A percentile compares a stretch with the other conserved stretches of the same genome.
Evolutionary conservation across 2,113 vertebrate genomes (phyloP).

Genomic region (Myotis davidii): DNA sequence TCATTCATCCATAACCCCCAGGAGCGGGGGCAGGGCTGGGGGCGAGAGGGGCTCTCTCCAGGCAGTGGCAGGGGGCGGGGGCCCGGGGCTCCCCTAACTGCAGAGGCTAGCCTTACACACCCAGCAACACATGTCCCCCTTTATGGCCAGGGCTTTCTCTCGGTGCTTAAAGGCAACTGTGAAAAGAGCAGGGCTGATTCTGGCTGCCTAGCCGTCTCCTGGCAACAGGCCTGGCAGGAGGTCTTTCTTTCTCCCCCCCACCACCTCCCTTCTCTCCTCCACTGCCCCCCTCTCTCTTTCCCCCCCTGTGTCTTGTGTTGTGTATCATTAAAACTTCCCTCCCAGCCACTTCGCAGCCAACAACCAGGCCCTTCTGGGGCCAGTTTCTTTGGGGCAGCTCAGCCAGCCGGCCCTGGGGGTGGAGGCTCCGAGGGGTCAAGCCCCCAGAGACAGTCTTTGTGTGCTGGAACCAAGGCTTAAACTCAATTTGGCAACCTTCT

Average conservation of each 20-base stretch:
- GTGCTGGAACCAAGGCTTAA: slow-evolving; percentile 60
- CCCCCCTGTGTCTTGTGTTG: slow-evolving; percentile 87
- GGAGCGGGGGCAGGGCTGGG: slow-evolving; percentile 44
- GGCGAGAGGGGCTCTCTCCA: slow-evolving; percentile 31
- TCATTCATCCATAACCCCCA: slow-evolving; percentile 53
- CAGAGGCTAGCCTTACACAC: slow-evolving; percentile 87
- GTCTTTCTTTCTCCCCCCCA: slow-evolving; percentile 88
- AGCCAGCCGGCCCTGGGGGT: slow-evolving; percentile 45
- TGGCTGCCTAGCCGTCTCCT: slow-evolving; percentile 95
- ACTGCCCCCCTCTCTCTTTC: slow-evolving; percentile 29
- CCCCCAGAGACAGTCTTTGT: slow-evolving; percentile 71
- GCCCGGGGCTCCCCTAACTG: slow-evolving; percentile 80
- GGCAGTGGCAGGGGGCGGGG: slow-evolving; percentile 49
- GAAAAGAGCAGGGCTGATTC: slow-evolving; percentile 97
- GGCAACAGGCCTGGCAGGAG: slow-evolving; percentile 96
- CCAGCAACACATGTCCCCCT: slow-evolving; percentile 94
- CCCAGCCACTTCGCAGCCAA: slow-evolving; percentile 80
- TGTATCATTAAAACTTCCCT: slow-evolving; percentile 88
- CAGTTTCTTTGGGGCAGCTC: slow-evolving; percentile 64
- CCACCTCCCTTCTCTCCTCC: slow-evolving; percentile 64
- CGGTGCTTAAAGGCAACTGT: slow-evolving; percentile 91
- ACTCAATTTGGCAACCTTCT: slow-evolving; percentile 57
- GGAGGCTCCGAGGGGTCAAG: slow-evolving; percentile 57
- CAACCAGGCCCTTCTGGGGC: slow-evolving; percentile 76
- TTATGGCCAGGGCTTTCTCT: slow-evolving; percentile 89